Percentiles rank a stretch among this genome's conserved stretches.
phyloP scores from a whole-genome alignment of 2,797 vertebrate species.

The Peromyscus attwateri region DNA sequence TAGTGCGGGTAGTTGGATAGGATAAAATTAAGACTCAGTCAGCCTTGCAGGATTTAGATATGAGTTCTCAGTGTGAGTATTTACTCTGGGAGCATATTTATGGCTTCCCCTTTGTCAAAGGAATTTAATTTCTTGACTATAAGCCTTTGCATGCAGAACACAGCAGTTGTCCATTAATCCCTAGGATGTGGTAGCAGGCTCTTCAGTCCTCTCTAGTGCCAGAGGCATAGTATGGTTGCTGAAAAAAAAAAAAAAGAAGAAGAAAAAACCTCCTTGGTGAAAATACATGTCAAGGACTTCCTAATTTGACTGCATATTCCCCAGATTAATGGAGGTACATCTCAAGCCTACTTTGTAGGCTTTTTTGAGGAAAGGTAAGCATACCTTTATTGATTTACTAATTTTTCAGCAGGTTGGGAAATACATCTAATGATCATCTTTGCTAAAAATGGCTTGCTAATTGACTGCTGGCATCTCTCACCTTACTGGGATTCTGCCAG shows the following conservation, averaged over 20 bases:
- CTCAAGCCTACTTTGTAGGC: not conserved
- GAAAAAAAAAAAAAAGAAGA: not conserved
- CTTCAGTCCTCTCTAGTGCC: constrained; percentile 17
- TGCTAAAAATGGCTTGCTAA: constrained; percentile 16
- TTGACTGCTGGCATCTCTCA: not conserved
- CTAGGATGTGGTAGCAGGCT: constrained; percentile 43
- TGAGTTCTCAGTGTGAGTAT: constrained; percentile 49
- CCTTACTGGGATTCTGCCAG: not conserved
- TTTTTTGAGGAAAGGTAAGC: not conserved
- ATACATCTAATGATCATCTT: not conserved
- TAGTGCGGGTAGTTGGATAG: not conserved
- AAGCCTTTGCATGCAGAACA: constrained; percentile 67
- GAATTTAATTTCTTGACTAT: constrained; percentile 75
- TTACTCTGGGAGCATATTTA: constrained; percentile 64
- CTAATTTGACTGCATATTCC: not conserved
- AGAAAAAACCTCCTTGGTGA: not conserved
- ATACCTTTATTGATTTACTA: constrained; percentile 34
- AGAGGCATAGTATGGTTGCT: constrained; percentile 21
- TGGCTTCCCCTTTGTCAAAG: constrained; percentile 63
- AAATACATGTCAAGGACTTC: constrained; percentile 1
- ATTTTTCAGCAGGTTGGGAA: constrained; percentile 14
- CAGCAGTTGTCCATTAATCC: constrained; percentile 72
- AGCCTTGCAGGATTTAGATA: constrained; percentile 64
- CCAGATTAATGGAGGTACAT: not conserved
- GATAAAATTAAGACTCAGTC: constrained; percentile 56